Evolutionary conservation across 2,888 invertebrate species (phyloP), one percentile per base, ranked within the genome.

Genomic region (Drosophila mayaguana): DNA sequence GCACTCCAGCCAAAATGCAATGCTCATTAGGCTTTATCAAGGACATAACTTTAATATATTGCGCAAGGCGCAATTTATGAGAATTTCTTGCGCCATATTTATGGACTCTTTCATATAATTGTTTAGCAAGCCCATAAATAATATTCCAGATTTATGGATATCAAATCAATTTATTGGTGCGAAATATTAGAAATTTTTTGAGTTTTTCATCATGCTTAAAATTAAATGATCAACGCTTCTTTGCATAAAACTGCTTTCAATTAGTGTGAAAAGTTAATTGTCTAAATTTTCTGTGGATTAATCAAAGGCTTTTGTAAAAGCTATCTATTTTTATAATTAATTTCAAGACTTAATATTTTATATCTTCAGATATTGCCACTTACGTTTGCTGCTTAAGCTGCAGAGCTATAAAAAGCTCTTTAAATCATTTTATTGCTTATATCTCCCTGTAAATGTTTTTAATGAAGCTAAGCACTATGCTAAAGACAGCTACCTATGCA

Each of bases 31-130:
- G 20, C 16, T 32, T 9, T 59, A 62, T 34, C 53, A 34, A 36
- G 20, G 53, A n/a, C 38, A 75, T 64, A 25, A 32, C 55, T 48
- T 60, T 67, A n/a, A 51, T 51, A 59, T 18, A 40, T 16, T 59
- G 40, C 20, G 16, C 38, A 16, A 12, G 20, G 38, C 20, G 59
- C 18, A 11, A 28, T 38, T 48, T 38, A 18, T 28, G 36, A 36
- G n/a, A 11, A 40, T 11, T 53, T 36, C 16, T n/a, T 8, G 34
- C 16, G 28, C 28, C n/a, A n/a, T n/a, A 12, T 11, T 28, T 32
- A 32, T 18, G 4, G 4, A 48, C 28, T 22, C 25, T 22, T 46
- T 8, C 46, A 3, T n/a, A 22, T n/a, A 48, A 28, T 28, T n/a
- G 46, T n/a, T 25, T 9, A 46, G 2, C 8, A 9, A 9, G n/a